Evolutionary conservation across 2,797 vertebrate genomes (phyloP), one percentile per base, ranked within the genome.

Genomic region (Potorous gilbertii): DNA sequence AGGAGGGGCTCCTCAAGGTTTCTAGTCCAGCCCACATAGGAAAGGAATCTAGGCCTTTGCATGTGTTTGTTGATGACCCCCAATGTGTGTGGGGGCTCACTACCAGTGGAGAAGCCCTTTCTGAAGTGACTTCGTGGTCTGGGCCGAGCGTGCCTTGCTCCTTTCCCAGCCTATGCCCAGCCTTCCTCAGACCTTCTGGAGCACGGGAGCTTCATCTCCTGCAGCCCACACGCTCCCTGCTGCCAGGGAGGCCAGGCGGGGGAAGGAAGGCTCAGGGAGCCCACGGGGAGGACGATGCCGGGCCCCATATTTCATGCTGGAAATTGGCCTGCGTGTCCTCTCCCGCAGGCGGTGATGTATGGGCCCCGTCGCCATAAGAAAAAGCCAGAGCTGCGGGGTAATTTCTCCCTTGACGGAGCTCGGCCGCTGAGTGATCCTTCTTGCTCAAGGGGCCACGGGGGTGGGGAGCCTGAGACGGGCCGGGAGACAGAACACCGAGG

Each of bases 381-480:
- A 99, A 99, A 99, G 99, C 99, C 99, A 99, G 99, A 99, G 99
- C 99, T 99, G 99, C 99, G 99, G 99, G 99, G 99, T 99, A 99
- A 99, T 99, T 99, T 99, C 99, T 99, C 99, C 99, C 99, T 99
- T 99, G 99, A 99, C 99, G 99, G 99, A 99, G 99, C 99, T 99
- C 99, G 98, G 99, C 99, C 98, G 99, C 99, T 99, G 99, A 99
- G 99, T 99, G 99, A 99, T 99, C 99, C 99, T 99, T 99, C 99
- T 99, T 99, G 97, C 98, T 98, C 98, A 98, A 97, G 98, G 97
- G 97, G 98, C 98, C 96, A 98, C 98, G 98, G 74, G 74, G 40
- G 66, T 24, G 74, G 98, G 98, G 98, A 98, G 12, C 66, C 66
- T 21, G 66, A 74, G 66, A 8, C 66, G n/a, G 66, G 66, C 66